A percentile compares a stretch with the other conserved stretches of the same genome.
Conservation (phyloP, 2,888 invertebrate genomes). For the Meloe dianella region DNA sequence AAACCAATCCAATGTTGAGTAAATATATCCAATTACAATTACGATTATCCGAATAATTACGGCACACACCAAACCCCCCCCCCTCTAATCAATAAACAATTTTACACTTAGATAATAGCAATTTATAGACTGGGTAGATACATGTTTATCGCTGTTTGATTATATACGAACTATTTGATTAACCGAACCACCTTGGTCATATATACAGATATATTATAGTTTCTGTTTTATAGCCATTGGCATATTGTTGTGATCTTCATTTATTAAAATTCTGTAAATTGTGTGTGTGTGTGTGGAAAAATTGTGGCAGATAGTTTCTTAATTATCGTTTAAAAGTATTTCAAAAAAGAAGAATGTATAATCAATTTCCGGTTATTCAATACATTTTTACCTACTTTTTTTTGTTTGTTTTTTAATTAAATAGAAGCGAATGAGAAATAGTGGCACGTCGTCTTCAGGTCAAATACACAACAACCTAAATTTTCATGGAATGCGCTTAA, state of each 20-base stretch:
- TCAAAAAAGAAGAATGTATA: background rate
- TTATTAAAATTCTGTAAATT: background rate
- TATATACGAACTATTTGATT: no score
- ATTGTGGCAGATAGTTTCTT: background rate
- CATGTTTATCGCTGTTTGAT: no score
- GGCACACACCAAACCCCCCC: no score
- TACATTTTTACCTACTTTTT: background rate
- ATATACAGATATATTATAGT: no score
- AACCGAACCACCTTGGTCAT: no score
- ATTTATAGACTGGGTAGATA: no score
- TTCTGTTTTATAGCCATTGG: background rate
- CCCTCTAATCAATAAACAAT: no score
- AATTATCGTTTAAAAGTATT: background rate
- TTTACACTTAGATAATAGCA: no score
- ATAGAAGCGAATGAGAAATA: background rate
- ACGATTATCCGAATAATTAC: no score
- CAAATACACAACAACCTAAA: background rate
- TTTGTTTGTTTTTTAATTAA: background rate
- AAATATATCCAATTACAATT: no score
- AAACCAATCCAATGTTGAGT: no score
- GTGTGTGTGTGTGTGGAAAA: background rate
- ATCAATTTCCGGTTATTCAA: constrained; percentile 2
- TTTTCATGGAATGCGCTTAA: no score
- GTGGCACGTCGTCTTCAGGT: background rate
- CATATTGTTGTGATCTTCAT: background rate